A percentile compares a stretch with the other conserved stretches of the same genome.
These are phyloP conservation scores for Coregonus ussuriensis DNA, from an alignment of 2,797 vertebrate genomes.

Conservation along the genomic window DNA sequence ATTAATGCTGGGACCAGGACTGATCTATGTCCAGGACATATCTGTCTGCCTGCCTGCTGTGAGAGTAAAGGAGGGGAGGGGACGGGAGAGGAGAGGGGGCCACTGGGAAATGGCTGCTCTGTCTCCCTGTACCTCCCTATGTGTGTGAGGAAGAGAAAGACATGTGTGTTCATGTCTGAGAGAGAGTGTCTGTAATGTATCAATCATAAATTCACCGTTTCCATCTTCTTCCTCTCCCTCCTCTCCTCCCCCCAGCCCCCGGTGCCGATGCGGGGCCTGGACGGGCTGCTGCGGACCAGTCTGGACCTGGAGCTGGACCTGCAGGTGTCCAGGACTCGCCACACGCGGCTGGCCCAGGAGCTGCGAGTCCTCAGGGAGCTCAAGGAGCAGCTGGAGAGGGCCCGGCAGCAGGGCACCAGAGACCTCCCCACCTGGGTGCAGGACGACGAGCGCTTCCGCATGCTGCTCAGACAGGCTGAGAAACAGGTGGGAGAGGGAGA, in stretches of 20 bases:
- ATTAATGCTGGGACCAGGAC: constrained; percentile 24
- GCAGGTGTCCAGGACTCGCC: constrained; percentile 91
- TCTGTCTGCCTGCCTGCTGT: too few species aligned
- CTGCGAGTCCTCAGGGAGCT: constrained; percentile 86
- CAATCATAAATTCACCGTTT: background rate
- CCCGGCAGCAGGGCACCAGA: constrained; percentile 84
- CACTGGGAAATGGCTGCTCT: background rate
- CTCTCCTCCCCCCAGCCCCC: constrained; percentile 60
- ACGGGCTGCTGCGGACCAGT: constrained; percentile 85
- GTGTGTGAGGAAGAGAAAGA: background rate
- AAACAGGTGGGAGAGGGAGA: constrained; percentile 78
- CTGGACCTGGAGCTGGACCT: constrained; percentile 94
- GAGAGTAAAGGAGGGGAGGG: background rate
- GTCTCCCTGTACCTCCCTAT: background rate
- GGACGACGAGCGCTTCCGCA: constrained; percentile 88
- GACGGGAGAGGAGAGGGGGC: background rate
- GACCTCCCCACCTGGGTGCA: constrained; percentile 85
- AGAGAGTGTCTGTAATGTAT: background rate
- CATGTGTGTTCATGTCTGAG: background rate
- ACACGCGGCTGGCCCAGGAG: constrained; percentile 87
- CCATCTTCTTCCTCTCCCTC: background rate
- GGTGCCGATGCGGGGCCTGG: constrained; percentile 67
- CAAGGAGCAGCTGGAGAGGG: constrained; percentile 88
- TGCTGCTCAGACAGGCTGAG: constrained; percentile 88
- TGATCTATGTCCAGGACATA: background rate